Evolutionary conservation across 2,113 vertebrate species (phyloP).

Genomic region (Caretta caretta): DNA sequence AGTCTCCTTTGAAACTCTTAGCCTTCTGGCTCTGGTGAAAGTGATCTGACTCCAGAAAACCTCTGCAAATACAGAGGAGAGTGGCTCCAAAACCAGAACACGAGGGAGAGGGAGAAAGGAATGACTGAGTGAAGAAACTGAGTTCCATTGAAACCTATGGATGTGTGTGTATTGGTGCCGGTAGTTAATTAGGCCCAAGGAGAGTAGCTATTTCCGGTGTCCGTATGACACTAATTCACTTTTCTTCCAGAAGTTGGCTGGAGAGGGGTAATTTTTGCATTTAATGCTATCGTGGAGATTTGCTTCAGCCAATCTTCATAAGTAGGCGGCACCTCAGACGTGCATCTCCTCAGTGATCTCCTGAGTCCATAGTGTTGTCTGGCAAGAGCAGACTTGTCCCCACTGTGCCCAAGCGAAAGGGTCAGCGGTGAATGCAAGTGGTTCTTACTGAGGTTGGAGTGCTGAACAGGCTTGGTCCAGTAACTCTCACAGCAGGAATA

Average conservation of each 20-base stretch:
- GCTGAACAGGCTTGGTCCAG: background rate
- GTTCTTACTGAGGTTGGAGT: background rate
- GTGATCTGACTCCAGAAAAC: background rate
- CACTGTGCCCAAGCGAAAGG: background rate
- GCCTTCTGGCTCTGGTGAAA: background rate
- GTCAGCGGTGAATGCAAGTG: background rate
- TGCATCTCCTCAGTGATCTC: background rate
- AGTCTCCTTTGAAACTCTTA: background rate
- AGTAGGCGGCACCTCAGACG: background rate
- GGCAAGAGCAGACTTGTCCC: background rate
- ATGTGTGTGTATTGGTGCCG: background rate
- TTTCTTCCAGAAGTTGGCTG: background rate
- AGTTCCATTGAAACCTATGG: background rate
- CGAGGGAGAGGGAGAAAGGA: background rate
- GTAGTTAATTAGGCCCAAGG: background rate
- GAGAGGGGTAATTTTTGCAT: background rate
- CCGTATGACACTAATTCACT: background rate
- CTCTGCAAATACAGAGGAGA: background rate
- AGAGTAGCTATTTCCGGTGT: background rate
- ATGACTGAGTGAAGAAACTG: background rate
- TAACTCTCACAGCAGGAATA: background rate
- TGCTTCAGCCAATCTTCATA: too few species aligned
- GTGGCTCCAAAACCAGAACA: background rate
- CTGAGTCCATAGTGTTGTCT: background rate
- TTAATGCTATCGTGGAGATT: background rate